Percentiles rank a stretch among this genome's conserved stretches.
phyloP scores from a whole-genome alignment of 2,888 invertebrate species.

The Hesperia comma region DNA sequence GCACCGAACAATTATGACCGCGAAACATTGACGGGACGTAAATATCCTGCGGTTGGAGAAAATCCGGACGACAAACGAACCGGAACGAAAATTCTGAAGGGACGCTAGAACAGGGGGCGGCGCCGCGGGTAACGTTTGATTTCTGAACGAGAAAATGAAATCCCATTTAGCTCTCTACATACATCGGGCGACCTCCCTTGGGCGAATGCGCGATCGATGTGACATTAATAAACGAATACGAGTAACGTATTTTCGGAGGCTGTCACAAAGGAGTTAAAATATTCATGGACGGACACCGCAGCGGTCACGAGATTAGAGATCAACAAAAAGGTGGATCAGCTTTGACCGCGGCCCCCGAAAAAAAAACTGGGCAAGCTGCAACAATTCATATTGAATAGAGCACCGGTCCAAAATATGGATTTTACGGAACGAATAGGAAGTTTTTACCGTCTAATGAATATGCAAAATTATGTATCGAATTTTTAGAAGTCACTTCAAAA shows the following conservation, averaged over 20 bases:
- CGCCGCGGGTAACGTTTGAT: slow-evolving; percentile 70
- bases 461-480: slow-evolving; percentile 29
- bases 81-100: slow-evolving; percentile 51
- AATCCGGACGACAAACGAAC: slow-evolving; percentile 43
- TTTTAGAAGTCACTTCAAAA: slow-evolving; percentile 9
- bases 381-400: slow-evolving; percentile 58
- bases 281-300: slow-evolving; percentile 72
- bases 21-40: slow-evolving; percentile 47
- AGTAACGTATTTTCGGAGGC: slow-evolving; percentile 66
- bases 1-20: slow-evolving; percentile 68
- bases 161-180: slow-evolving; percentile 68
- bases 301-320: slow-evolving; percentile 69
- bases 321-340: slow-evolving; percentile 61
- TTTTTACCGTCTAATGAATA: slow-evolving; percentile 11
- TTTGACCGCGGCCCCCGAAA: slow-evolving; percentile 46
- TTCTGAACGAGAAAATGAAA: slow-evolving; percentile 81
- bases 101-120: slow-evolving; percentile 59
- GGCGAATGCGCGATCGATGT: slow-evolving; percentile 62
- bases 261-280: slow-evolving; percentile 73
- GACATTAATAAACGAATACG: slow-evolving; percentile 75
- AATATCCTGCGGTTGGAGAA: slow-evolving; percentile 38
- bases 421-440: slow-evolving; percentile 3
- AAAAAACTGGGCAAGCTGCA: slow-evolving; percentile 48
- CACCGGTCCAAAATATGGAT: slow-evolving; percentile 40
- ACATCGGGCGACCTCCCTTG: slow-evolving; percentile 56